These are phyloP conservation scores for Dryobotodes eremita DNA, from an alignment of 2,888 invertebrate genomes.

Conservation along the genomic window DNA sequence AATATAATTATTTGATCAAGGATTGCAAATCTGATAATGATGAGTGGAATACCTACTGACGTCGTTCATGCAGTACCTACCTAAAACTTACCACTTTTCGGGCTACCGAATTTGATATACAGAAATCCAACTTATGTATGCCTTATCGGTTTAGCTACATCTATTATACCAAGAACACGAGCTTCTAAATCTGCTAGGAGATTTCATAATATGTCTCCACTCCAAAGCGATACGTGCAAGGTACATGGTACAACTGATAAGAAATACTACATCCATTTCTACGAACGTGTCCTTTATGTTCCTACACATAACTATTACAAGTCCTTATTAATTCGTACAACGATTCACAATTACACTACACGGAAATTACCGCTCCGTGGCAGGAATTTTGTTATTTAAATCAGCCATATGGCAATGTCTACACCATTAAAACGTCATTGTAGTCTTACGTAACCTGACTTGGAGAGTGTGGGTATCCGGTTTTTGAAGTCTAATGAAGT, in stretches of 20 bases:
- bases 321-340: constrained; percentile 34
- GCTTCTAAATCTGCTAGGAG: background rate
- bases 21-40: background rate
- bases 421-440: background rate
- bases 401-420: background rate
- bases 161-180: background rate
- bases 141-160: background rate
- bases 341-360: constrained; percentile 34
- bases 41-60: background rate
- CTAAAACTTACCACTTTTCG: background rate
- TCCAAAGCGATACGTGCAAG: background rate
- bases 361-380: constrained; percentile 4
- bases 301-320: background rate
- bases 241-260: constrained; percentile 9
- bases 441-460: background rate
- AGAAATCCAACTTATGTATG: background rate
- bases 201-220: constrained; percentile 3
- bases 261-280: constrained; percentile 19
- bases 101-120: background rate
- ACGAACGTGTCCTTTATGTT: constrained; percentile 17
- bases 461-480: background rate
- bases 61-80: background rate
- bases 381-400: constrained; percentile 34
- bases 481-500: background rate
- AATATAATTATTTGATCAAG: background rate